Percentiles rank a stretch among this genome's conserved stretches.
phyloP scores from a whole-genome alignment of 2,797 vertebrate genomes.

The Gallinago nigripennis region DNA sequence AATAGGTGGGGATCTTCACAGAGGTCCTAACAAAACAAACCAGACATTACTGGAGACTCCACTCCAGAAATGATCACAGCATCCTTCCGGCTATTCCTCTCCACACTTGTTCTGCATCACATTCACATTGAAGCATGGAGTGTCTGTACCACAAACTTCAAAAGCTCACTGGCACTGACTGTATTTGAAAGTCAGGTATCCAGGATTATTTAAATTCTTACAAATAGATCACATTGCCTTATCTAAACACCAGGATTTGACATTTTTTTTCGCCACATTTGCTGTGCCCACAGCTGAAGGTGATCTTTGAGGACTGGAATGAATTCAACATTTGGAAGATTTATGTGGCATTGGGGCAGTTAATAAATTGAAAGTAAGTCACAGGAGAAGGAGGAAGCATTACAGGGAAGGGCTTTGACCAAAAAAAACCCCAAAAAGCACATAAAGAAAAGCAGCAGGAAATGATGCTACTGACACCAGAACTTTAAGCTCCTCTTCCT shows the following conservation, averaged over 20 bases:
- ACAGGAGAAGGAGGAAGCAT: not conserved
- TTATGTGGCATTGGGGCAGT: not conserved
- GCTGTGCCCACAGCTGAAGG: not conserved
- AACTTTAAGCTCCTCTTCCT: not conserved
- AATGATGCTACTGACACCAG: not conserved
- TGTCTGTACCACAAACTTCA: not conserved
- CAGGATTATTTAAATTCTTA: not conserved
- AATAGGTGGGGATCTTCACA: constrained; percentile 83
- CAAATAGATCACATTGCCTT: not conserved
- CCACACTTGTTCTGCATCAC: not conserved
- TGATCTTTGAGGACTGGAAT: not conserved
- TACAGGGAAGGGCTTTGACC: not conserved
- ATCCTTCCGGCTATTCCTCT: not conserved
- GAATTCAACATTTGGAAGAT: not conserved
- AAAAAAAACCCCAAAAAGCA: not conserved
- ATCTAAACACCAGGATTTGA: not conserved
- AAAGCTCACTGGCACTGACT: not conserved
- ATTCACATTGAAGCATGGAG: not conserved
- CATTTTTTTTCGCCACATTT: not conserved
- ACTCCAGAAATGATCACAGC: not conserved
- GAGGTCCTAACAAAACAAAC: constrained; percentile 81
- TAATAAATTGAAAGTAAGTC: not conserved
- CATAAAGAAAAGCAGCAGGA: not conserved
- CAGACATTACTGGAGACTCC: not conserved
- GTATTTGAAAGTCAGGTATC: not conserved